Base-by-base conservation (phyloP, 2,113 vertebrate species). In the Megaceryle maxima region DNA sequence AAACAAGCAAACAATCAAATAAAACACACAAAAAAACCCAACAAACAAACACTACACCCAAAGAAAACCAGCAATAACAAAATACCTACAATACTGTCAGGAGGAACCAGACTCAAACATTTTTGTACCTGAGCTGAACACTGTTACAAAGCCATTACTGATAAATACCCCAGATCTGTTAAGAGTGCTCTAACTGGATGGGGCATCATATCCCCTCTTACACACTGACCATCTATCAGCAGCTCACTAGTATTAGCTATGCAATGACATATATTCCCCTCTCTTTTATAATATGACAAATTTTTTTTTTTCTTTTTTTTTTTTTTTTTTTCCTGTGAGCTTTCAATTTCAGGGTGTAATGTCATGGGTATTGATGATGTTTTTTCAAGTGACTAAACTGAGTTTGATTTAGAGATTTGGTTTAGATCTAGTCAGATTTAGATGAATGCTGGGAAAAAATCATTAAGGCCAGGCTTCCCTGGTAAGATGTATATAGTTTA, bases 341-440 rank as follows among this genome's bases (percentile, higher is more conserved):
- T 77, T 83, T 46, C 60, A 31, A 17, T 29, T 83, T 19, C 9
- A 50, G 25, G 0, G 0, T 9, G 7, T 16, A 57, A 62, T 24
- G 12, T 55, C 79, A 35, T 0, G 0, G 21, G 13, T 31, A 44
- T 12, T 37, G 24, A 10, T 0, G 0, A 7, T 4, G 8, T 21
- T 41, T 50, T 69, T 86, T 57, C 16, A 86, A 53, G 31, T 28
- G n/a, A 41, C 3, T 46, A 67, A n/a, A 26, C 0, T 55, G 41
- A 77, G 19, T 59, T 46, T 86, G 16, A n/a, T 29, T 31, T 33
- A 57, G 44, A 62, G 13, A 6, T 50, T 81, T 41, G 5, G 13
- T 16, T 55, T 41, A 63, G 10, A 37, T 50, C 37, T 59, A 37
- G 24, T 4, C n/a, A 86, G 50, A 62, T 66, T 83, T 66, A 83